Conservation (phyloP, 2,888 invertebrate species). For the Hedychridium roseum region DNA sequence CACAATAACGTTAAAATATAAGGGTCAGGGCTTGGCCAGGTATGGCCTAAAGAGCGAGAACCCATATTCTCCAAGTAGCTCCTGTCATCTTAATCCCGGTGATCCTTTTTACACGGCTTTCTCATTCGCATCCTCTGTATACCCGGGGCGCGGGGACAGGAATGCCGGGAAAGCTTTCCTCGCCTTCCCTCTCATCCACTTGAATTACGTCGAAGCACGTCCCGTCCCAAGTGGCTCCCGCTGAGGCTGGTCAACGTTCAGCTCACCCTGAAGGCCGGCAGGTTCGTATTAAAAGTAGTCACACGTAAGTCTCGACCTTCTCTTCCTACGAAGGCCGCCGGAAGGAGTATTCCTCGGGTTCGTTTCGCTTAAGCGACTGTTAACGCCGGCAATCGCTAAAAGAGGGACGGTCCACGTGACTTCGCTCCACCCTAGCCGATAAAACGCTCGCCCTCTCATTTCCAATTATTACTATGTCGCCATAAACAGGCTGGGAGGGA, state of each 20-base stretch:
- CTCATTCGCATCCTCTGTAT: slow-evolving; percentile 44
- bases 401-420: too few relatives aligned
- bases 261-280: slow-evolving; percentile 34
- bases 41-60: slow-evolving; percentile 38
- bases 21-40: slow-evolving; percentile 16
- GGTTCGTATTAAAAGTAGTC: slow-evolving; percentile 39
- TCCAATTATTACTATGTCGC: slow-evolving; percentile 5
- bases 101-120: slow-evolving; percentile 49
- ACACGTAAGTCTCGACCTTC: slow-evolving; percentile 34
- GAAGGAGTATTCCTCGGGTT: too few relatives aligned
- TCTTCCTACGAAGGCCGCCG: background rate
- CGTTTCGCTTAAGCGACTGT: too few relatives aligned
- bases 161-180: slow-evolving; percentile 37
- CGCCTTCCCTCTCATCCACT: slow-evolving; percentile 49
- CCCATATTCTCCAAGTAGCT: slow-evolving; percentile 36
- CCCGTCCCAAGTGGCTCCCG: slow-evolving; percentile 40
- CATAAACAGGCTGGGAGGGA: slow-evolving; percentile 7
- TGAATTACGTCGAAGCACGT: slow-evolving; percentile 56
- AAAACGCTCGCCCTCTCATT: background rate
- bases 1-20: background rate
- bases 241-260: slow-evolving; percentile 45
- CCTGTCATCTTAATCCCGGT: slow-evolving; percentile 50
- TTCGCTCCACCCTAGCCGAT: too few relatives aligned
- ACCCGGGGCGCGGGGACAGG: slow-evolving; percentile 19
- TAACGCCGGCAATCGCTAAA: too few relatives aligned